These are phyloP conservation scores for Lepidocolaptes lacrymiger DNA, from an alignment of 2,797 vertebrate species.

Conservation along the genomic window DNA sequence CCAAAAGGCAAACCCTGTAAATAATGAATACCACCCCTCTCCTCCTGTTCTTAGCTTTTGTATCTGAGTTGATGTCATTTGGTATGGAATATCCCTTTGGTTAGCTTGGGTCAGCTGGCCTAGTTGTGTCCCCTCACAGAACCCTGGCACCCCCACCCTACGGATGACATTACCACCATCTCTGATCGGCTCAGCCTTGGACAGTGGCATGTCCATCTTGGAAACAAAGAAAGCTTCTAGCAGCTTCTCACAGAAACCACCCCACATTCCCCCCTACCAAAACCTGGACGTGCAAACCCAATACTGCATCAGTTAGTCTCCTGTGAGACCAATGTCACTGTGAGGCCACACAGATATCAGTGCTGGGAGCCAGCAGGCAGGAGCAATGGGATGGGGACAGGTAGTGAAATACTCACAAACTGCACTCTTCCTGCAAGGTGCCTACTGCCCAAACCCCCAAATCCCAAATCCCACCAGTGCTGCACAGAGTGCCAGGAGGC, in stretches of 20 bases:
- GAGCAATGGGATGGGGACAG: not conserved
- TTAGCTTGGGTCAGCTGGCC: not conserved
- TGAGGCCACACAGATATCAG: not conserved
- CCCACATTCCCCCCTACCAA: accelerated
- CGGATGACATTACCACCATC: accelerated
- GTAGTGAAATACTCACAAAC: not conserved
- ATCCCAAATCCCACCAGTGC: not conserved
- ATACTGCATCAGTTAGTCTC: not conserved
- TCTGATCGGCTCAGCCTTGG: accelerated
- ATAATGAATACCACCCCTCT: not conserved
- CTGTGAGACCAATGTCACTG: not conserved
- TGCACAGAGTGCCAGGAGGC: not conserved
- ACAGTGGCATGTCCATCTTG: not conserved
- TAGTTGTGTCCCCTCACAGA: not conserved
- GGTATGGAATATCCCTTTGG: not conserved
- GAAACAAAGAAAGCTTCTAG: not conserved
- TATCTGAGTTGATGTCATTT: not conserved
- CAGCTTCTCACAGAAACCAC: not conserved
- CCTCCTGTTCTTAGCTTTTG: not conserved
- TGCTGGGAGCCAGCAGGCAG: not conserved
- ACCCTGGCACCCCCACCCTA: not conserved
- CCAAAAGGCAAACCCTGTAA: accelerated
- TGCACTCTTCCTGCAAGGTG: accelerated
- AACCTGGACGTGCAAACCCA: not conserved
- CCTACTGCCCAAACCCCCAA: not conserved